These are phyloP conservation scores for Drosophila mojavensis DNA, from an alignment of 1,140 invertebrate genomes.

Conservation along the genomic window DNA sequence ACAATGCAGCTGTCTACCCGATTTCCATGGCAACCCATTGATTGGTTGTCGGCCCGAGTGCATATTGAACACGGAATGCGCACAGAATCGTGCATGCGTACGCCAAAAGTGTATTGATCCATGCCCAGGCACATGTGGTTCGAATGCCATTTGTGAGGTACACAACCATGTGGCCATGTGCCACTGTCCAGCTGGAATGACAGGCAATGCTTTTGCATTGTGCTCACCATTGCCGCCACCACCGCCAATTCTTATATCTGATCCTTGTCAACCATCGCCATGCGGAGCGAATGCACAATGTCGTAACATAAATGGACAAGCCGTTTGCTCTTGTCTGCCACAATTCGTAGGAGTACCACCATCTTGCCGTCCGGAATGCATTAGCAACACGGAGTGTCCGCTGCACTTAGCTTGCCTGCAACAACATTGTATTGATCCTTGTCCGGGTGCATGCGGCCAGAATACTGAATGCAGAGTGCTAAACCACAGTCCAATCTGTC, in stretches of 20 bases:
- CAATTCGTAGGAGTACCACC: constrained; percentile 86
- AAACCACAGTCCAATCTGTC: constrained; percentile 91
- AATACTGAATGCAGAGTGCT: constrained; percentile 92
- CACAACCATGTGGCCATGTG: constrained; percentile 87
- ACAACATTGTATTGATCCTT: constrained; percentile 87
- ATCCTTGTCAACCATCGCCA: constrained; percentile 86
- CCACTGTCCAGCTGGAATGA: constrained; percentile 69
- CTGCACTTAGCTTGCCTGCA: constrained; percentile 85
- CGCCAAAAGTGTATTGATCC: constrained; percentile 90
- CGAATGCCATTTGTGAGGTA: constrained; percentile 90
- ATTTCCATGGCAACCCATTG: constrained; percentile 88
- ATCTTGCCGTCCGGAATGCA: constrained; percentile 86
- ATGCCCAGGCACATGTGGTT: constrained; percentile 90
- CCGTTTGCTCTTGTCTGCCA: constrained; percentile 84
- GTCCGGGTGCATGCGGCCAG: constrained; percentile 86
- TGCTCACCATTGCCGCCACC: constrained; percentile 55
- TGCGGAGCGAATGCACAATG: constrained; percentile 87
- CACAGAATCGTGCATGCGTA: constrained; percentile 89
- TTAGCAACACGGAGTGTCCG: constrained; percentile 86
- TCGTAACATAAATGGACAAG: constrained; percentile 84
- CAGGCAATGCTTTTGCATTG: constrained; percentile 71
- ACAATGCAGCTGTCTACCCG: constrained; percentile 85
- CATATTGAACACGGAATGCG: constrained; percentile 92
- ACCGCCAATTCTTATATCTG: constrained; percentile 74
- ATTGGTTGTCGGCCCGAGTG: constrained; percentile 92